Base-by-base conservation (phyloP, 2,888 invertebrate genomes). In the Adelognathus sp. region DNA sequence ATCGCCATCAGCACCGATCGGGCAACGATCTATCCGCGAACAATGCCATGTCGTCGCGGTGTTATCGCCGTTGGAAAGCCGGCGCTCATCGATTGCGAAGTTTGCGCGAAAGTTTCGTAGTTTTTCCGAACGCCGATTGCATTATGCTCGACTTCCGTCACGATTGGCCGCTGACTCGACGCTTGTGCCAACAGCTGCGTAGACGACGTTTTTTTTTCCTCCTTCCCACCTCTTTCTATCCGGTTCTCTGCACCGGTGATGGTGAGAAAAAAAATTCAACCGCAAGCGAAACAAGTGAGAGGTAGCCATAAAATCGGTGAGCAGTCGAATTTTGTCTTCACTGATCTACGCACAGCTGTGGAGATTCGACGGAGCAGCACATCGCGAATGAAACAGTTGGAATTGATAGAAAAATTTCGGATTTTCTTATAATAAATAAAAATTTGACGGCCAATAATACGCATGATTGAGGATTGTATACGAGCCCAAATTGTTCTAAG, bases 71-170 rank as follows among this genome's bases (percentile, higher is more conserved):
- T 24, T 54, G 67, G 39, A 60, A 60, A 60, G 70, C 33, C 60
- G n/a, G 60, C 60, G 60, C 33, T 71, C 61, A 71, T 61, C 60
- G 70, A 60, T 71, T 60, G 60, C 50, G 60, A 61, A 18, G 70
- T 50, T 71, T 36, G 50, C 70, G 60, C 60, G 50, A 50, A 50
- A 50, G 70, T 60, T 60, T 50, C 36, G 46, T 31, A 50, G 60
- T 71, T 71, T 71, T 71, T 71, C 70, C 70, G 29, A 50, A 60
- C 60, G 24, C 70, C 50, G 44, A 60, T 60, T 71, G 70, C 60
- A 71, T 60, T 60, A 46, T 61, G 50, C 46, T 24, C 18, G 58
- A 71, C 60, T 71, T 71, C 60, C 70, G 70, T 71, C 70, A 71
- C 70, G 70, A 36, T 71, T 29, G 50, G 39, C 39, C 41, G 67